Percentiles rank a stretch among this genome's conserved stretches.
Conservation (phyloP, 2,797 vertebrate species). For the Lophotriccus pileatus region DNA sequence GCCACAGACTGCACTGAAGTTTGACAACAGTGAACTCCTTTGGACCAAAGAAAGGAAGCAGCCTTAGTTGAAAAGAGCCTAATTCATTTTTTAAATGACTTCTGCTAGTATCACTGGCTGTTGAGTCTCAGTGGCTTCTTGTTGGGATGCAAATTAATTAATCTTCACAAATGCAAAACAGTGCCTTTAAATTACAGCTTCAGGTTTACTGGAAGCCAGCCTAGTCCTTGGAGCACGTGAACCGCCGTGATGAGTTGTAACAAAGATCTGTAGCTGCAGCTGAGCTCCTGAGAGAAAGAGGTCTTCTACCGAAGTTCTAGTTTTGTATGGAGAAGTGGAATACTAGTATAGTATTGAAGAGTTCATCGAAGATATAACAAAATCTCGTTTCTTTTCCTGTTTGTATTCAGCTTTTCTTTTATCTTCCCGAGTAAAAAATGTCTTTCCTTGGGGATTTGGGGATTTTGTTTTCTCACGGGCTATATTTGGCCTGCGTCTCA, state of each 20-base stretch:
- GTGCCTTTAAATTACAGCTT: not conserved
- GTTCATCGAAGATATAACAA: not conserved
- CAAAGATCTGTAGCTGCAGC: not conserved
- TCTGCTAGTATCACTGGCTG: not conserved
- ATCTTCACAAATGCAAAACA: not conserved
- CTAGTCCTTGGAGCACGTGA: not conserved
- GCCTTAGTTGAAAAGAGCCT: not conserved
- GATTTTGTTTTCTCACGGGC: not conserved
- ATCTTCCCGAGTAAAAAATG: not conserved
- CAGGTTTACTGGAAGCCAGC: not conserved
- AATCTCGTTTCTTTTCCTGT: not conserved
- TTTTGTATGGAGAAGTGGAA: not conserved
- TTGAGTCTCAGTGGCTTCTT: not conserved
- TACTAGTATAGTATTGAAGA: not conserved
- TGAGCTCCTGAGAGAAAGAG: not conserved
- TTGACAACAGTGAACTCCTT: not conserved
- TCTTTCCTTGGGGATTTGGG: constrained; percentile 6
- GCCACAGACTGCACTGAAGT: not conserved
- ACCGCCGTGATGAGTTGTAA: not conserved
- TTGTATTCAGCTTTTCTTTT: not conserved
- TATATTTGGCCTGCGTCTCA: not conserved
- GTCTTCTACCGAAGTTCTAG: not conserved
- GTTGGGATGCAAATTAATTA: not conserved
- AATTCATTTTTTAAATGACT: not conserved
- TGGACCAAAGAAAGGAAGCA: not conserved